These are phyloP conservation scores for Alitta virens DNA, from an alignment of 2,888 invertebrate species.

Conservation along the genomic window DNA sequence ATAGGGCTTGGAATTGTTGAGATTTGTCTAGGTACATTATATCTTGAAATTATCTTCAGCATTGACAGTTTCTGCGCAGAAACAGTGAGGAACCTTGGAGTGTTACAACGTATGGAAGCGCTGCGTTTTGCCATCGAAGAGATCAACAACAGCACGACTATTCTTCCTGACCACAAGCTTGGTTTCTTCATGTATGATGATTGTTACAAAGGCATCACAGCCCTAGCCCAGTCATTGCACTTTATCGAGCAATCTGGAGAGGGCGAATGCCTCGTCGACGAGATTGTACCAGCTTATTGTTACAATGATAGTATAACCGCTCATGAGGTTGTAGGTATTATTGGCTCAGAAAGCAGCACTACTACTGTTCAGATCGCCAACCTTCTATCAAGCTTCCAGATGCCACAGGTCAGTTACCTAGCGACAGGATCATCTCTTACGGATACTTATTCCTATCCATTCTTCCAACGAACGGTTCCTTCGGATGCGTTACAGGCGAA, in stretches of 20 bases:
- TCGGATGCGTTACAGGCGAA: conserved; percentile 30
- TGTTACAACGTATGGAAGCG: conserved; percentile 33
- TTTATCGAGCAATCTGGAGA: conserved; percentile 5
- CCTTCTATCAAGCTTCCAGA: conserved; percentile 28
- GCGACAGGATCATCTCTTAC: conserved; percentile 30
- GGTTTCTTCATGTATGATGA: conserved; percentile 35
- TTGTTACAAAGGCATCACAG: conserved; percentile 33
- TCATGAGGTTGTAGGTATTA: conserved; percentile 30
- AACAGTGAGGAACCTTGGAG: conserved; percentile 21
- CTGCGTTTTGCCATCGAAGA: conserved; percentile 31
- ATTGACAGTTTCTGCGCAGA: conserved; percentile 20
- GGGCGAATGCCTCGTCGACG: neutral
- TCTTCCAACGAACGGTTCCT: conserved; percentile 32
- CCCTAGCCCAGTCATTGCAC: conserved; percentile 24
- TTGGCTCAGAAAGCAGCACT: conserved; percentile 32
- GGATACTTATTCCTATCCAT: conserved; percentile 27
- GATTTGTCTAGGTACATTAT: too few relatives aligned
- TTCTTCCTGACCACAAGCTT: conserved; percentile 30
- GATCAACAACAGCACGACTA: conserved; percentile 27
- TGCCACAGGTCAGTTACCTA: conserved; percentile 34
- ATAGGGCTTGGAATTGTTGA: too few relatives aligned
- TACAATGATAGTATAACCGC: conserved; percentile 4
- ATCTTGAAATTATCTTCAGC: too few relatives aligned
- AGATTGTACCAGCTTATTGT: neutral
- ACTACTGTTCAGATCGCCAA: conserved; percentile 31